Percentiles rank a stretch among this genome's conserved stretches.
These are phyloP conservation scores for Chelonus insularis DNA, from an alignment of 1,140 invertebrate species.

Conservation along the genomic window DNA sequence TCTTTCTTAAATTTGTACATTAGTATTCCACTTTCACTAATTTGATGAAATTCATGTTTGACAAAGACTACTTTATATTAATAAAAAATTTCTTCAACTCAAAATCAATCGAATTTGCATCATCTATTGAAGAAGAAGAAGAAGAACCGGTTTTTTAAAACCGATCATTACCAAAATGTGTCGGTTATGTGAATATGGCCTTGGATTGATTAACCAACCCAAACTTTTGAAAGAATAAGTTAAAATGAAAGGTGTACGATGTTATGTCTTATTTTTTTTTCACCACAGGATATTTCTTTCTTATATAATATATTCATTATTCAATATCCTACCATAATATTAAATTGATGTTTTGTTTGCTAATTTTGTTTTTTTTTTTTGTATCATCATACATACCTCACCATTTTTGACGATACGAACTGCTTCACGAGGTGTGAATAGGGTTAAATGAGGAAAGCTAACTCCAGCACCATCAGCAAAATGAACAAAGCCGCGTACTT, in stretches of 20 bases:
- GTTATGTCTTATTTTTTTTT: background rate
- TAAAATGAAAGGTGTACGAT: background rate
- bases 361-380: no score
- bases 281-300: background rate
- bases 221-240: background rate
- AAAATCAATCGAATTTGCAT: no score
- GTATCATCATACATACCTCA: conserved; percentile 68
- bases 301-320: conserved; percentile 3
- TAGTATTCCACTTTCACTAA: no score
- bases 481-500: conserved; percentile 74
- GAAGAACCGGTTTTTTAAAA: no score
- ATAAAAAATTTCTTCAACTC: no score
- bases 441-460: conserved; percentile 72
- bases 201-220: conserved; percentile 17
- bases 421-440: conserved; percentile 76
- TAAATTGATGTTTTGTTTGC: no score
- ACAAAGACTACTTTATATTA: no score
- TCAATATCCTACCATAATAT: conserved; percentile 4
- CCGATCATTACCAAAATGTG: background rate
- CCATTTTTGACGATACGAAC: conserved; percentile 79
- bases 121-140: no score
- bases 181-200: conserved; percentile 23
- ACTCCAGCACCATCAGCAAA: conserved; percentile 74
- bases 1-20: no score
- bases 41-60: no score